phyloP scores from a whole-genome alignment of 2,113 vertebrate genomes.

The Hemiprocne comata region DNA sequence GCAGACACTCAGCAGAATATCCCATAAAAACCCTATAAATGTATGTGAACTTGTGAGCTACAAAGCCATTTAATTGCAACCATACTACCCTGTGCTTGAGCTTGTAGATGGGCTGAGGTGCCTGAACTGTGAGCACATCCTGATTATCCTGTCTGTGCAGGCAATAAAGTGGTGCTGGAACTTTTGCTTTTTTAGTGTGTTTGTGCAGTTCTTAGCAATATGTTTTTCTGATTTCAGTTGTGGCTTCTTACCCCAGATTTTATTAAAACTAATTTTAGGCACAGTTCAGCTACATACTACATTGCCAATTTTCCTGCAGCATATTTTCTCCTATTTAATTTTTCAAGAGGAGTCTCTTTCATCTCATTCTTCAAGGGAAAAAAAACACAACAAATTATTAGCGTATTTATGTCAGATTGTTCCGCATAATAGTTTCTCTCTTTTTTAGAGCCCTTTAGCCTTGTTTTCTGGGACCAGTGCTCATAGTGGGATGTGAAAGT shows the following conservation, averaged over 20 bases:
- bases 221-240: neutral
- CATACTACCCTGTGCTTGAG: neutral
- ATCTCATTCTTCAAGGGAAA: neutral
- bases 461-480: neutral
- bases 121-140: neutral
- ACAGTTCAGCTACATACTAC: neutral
- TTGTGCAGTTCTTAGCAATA: neutral
- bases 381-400: neutral
- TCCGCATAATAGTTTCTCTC: neutral
- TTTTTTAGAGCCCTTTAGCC: neutral
- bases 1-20: neutral
- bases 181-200: neutral
- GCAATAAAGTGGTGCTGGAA: neutral
- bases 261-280: neutral
- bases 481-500: neutral
- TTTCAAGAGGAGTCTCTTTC: neutral
- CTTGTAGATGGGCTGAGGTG: neutral
- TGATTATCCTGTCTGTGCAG: neutral
- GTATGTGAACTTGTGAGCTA: neutral
- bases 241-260: neutral
- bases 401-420: neutral
- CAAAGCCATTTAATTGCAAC: neutral
- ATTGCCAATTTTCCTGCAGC: neutral
- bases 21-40: neutral
- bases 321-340: neutral